Evolutionary conservation across 2,888 invertebrate species (phyloP).

Genomic region (Sarcophaga variegata): DNA sequence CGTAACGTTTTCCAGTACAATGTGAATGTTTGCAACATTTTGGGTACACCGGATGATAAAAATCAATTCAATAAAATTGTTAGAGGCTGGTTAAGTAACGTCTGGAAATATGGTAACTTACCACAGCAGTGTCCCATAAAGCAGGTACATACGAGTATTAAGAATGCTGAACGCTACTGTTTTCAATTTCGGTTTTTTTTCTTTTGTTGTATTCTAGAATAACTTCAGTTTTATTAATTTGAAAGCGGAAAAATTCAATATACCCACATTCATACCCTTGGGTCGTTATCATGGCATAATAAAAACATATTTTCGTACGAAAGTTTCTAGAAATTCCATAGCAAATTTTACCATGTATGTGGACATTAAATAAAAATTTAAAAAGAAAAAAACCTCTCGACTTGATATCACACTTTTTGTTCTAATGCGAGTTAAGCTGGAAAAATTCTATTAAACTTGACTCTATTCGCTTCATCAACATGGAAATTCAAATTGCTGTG

Average conservation of each 20-base stretch:
- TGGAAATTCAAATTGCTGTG: too few species aligned
- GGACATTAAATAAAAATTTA: constrained; percentile 21
- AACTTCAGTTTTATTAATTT: constrained; percentile 47
- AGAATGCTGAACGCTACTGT: neutral
- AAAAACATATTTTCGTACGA: constrained; percentile 44
- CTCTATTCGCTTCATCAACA: too few species aligned
- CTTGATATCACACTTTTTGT: too few species aligned
- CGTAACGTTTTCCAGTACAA: constrained; percentile 72
- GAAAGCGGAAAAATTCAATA: constrained; percentile 13
- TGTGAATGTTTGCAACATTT: constrained; percentile 73
- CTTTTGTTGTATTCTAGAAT: constrained; percentile 41
- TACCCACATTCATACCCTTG: constrained; percentile 30
- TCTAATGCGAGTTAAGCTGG: too few species aligned
- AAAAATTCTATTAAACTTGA: too few species aligned
- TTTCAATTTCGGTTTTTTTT: neutral
- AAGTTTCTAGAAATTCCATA: neutral
- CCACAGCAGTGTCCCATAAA: constrained; percentile 70
- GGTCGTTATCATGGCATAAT: constrained; percentile 42
- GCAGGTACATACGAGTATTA: constrained; percentile 44
- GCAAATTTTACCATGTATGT: constrained; percentile 21
- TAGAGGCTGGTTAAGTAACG: constrained; percentile 69
- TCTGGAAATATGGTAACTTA: constrained; percentile 72
- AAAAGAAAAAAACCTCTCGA: too few species aligned
- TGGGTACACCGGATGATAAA: constrained; percentile 24
- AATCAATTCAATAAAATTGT: constrained; percentile 66